Conservation (phyloP, 2,113 vertebrate species). For the Thymallus thymallus region DNA sequence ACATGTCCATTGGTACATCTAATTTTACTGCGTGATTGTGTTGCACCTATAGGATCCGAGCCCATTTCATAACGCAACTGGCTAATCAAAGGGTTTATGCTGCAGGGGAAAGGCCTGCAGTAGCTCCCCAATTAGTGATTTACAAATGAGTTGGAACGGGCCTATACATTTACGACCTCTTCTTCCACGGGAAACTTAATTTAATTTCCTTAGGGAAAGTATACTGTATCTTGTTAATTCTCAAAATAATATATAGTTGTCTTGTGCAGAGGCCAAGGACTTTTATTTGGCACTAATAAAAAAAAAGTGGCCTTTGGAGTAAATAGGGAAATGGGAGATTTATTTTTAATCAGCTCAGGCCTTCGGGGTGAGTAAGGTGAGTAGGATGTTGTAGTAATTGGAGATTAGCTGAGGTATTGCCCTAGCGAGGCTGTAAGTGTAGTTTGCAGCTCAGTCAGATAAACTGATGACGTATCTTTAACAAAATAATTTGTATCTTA, state of each 20-base stretch:
- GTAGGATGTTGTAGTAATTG: constrained; percentile 15
- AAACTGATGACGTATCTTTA: too few species aligned
- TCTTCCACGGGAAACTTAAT: constrained; percentile 5
- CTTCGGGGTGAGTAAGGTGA: constrained; percentile 18
- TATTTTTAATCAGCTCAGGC: constrained; percentile 29
- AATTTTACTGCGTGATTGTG: too few species aligned
- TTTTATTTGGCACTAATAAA: background rate
- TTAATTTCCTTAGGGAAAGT: constrained; percentile 32
- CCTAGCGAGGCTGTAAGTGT: background rate
- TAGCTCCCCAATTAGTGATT: constrained; percentile 25
- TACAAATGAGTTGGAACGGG: constrained; percentile 19
- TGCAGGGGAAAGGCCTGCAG: background rate
- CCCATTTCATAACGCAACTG: background rate
- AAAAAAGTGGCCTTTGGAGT: constrained; percentile 7
- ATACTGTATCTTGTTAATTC: constrained; percentile 19
- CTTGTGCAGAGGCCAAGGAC: constrained; percentile 17
- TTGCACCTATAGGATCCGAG: background rate
- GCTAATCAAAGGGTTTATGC: background rate
- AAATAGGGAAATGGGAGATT: constrained; percentile 31
- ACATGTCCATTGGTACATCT: too few species aligned
- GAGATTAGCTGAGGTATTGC: background rate
- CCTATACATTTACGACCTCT: background rate
- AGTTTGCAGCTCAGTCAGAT: background rate
- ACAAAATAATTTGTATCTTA: too few species aligned
- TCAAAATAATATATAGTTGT: constrained; percentile 24